Percentiles rank a stretch among this genome's conserved stretches.
Evolutionary conservation across 2,888 invertebrate genomes (phyloP).

Genomic region (Synanthedon andrenaeformis): DNA sequence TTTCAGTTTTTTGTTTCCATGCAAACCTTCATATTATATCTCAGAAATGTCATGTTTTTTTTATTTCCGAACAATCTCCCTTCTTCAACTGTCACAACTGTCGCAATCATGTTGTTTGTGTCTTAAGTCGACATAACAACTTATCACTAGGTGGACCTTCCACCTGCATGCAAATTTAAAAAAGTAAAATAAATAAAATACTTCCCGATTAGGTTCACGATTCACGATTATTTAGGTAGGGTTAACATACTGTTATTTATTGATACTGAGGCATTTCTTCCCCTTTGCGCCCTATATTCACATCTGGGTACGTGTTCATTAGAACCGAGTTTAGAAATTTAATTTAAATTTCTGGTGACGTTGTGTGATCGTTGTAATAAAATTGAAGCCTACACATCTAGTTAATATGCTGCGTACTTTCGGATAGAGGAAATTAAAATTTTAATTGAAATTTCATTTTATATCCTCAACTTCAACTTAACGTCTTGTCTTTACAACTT

Average conservation of each 20-base stretch:
- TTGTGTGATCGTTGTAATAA: conserved; percentile 7
- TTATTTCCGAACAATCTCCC: too few relatives aligned
- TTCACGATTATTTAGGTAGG: too few relatives aligned
- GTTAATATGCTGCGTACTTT: not conserved
- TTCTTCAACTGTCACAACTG: too few relatives aligned
- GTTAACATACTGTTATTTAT: not conserved
- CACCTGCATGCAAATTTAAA: too few relatives aligned
- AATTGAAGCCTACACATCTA: not conserved
- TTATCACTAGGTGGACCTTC: too few relatives aligned
- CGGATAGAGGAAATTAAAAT: not conserved
- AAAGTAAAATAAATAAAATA: too few relatives aligned
- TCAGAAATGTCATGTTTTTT: too few relatives aligned
- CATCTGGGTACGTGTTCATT: conserved; percentile 28
- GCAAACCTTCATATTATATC: too few relatives aligned
- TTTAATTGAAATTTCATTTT: conserved; percentile 1
- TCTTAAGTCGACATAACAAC: too few relatives aligned
- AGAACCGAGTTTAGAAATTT: conserved; percentile 33
- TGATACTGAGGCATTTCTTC: conserved; percentile 4
- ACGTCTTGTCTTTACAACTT: not conserved
- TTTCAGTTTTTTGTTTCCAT: too few relatives aligned
- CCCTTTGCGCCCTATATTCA: conserved; percentile 14
- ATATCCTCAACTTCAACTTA: not conserved
- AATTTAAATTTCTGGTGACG: conserved; percentile 27
- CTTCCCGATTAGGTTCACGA: too few relatives aligned
- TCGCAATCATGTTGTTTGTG: too few relatives aligned